phyloP scores from a whole-genome alignment of 2,797 vertebrate genomes.

The Margarornis squamiger region DNA sequence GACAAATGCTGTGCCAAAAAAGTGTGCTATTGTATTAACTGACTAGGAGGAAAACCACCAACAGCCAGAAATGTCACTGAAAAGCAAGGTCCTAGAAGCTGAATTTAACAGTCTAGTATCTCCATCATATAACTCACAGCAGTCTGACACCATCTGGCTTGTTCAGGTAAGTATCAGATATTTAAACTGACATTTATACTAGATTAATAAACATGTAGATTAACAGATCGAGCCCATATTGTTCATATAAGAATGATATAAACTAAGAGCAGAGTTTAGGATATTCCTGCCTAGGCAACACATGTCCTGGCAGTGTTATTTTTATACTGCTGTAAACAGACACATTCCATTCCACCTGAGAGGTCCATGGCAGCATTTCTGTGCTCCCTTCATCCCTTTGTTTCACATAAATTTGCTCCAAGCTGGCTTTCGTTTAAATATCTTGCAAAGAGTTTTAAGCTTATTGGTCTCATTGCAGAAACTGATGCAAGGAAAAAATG shows the following conservation, averaged over 20 bases:
- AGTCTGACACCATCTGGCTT: background rate
- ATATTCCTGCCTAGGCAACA: background rate
- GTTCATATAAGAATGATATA: fast-evolving
- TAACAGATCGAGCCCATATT: background rate
- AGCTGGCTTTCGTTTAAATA: background rate
- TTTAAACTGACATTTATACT: background rate
- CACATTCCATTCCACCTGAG: background rate
- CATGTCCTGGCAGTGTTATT: background rate
- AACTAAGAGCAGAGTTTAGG: background rate
- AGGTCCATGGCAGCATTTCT: background rate
- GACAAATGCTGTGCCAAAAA: background rate
- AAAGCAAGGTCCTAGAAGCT: background rate
- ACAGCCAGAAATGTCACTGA: background rate
- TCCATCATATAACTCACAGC: background rate
- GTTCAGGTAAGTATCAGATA: background rate
- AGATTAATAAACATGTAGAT: background rate
- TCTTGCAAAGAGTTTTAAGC: background rate
- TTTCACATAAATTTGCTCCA: background rate
- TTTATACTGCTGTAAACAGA: background rate
- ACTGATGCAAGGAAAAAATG: background rate
- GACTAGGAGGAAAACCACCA: background rate
- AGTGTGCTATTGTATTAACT: background rate
- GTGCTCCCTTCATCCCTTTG: fast-evolving
- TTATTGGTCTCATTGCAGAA: background rate
- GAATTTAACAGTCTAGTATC: background rate